These are phyloP conservation scores for Ips typographus DNA, from an alignment of 1,140 invertebrate species.

Conservation along the genomic window DNA sequence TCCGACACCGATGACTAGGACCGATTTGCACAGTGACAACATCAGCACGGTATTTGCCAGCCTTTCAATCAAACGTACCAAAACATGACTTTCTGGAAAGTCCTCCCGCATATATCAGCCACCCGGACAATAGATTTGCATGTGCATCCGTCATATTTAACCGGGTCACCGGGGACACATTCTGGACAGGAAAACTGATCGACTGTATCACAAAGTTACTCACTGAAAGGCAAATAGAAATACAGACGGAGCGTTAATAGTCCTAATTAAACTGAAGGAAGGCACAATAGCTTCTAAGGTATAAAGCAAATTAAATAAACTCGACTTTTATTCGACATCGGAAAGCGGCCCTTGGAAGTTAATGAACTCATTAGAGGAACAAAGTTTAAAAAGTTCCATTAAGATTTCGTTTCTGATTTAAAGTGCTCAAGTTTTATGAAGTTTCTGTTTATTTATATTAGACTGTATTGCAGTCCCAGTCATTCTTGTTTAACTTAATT, in stretches of 20 bases:
- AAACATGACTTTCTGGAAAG: background rate
- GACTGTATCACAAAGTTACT: background rate
- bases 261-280: background rate
- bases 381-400: constrained; percentile 14
- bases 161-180: background rate
- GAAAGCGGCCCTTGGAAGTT: constrained; percentile 7
- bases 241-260: background rate
- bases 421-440: constrained; percentile 6
- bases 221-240: background rate
- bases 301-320: constrained; percentile 1
- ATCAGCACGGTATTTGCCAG: background rate
- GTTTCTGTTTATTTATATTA: background rate
- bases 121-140: constrained; percentile 1
- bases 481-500: too few species aligned
- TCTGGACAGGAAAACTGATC: background rate
- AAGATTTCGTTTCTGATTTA: constrained; percentile 14
- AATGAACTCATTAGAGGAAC: constrained; percentile 8
- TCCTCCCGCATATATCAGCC: background rate
- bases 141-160: constrained; percentile 1
- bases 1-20: background rate
- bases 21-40: constrained; percentile 3
- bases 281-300: background rate
- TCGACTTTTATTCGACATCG: constrained; percentile 10
- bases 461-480: background rate
- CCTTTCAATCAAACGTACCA: constrained; percentile 2